These are phyloP conservation scores for Eueides isabella DNA, from an alignment of 1,140 invertebrate species.

Conservation along the genomic window DNA sequence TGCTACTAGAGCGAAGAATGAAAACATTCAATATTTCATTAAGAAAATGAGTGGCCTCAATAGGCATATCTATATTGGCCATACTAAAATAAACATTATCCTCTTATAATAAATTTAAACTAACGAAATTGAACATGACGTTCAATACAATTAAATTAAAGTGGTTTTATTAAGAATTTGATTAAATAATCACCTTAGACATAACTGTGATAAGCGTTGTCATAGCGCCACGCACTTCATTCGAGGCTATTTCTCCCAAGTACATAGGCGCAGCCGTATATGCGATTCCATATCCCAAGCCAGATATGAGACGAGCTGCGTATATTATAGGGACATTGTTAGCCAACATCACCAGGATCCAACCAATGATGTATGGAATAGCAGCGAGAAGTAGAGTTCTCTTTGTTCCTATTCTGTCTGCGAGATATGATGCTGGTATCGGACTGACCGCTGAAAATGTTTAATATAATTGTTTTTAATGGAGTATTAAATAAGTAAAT, in stretches of 20 bases:
- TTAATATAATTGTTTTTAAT: neutral
- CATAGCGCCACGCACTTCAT: constrained; percentile 87
- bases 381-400: constrained; percentile 84
- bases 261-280: constrained; percentile 86
- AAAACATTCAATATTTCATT: too few relatives aligned
- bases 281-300: constrained; percentile 86
- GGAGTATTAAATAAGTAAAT: neutral
- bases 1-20: too few relatives aligned
- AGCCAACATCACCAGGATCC: constrained; percentile 84
- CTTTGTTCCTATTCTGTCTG: constrained; percentile 86
- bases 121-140: neutral
- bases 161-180: neutral
- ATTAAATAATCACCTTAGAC: constrained; percentile 68
- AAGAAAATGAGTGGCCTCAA: too few relatives aligned
- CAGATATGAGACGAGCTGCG: constrained; percentile 81
- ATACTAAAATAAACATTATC: too few relatives aligned
- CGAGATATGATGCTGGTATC: constrained; percentile 75
- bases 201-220: constrained; percentile 87
- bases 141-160: neutral
- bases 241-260: constrained; percentile 86
- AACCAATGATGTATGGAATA: constrained; percentile 85
- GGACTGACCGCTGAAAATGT: constrained; percentile 69
- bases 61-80: too few relatives aligned
- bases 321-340: constrained; percentile 81
- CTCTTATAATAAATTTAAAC: too few relatives aligned